Base-by-base conservation (phyloP, 35 echinoderm and acorn worm species). In the Ophiothrix spiculata region DNA sequence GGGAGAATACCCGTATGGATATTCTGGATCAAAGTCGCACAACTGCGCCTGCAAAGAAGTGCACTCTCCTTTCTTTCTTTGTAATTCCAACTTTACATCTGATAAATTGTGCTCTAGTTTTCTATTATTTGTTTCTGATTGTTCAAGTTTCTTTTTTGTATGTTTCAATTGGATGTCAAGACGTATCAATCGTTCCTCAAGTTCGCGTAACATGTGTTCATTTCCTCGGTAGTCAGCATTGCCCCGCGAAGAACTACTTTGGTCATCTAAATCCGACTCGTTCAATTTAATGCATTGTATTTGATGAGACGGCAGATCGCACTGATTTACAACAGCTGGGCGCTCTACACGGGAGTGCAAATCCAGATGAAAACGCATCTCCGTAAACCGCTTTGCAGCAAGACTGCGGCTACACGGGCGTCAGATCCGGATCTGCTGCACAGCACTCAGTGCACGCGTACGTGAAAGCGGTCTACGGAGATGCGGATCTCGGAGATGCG, bases 101-200 rank as follows among this genome's bases (percentile, higher is more conserved):
- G 76, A 81, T 17, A 98, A 60, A 77, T 98, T 89, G 25, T 87
- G 77, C 38, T 91, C 89, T 1, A 94, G 86, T 85, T 85, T 87
- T 6, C 86, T 60, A 42, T 93, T 93, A 34, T 83, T 82, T n/a
- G 84, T 74, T 64, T 91, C 79, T n/a, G 88, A 89, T 80, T 76
- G 81, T 28, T 98, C 90, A 46, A 98, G 40, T 38, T 93, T 86
- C 86, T 89, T 94, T 36, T 86, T 93, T 36, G 80, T 86, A 33
- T 89, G 88, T 80, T 98, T 91, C 19, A 98, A 79, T 37, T 98
- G 88, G 33, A 94, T 75, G 76, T 98, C 95, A 0, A 88, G 76
- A 15, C 33, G 42, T 69, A 38, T 46, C 1, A 97, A 35, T 41
- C 85, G 82, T 25, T 73, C 74, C 49, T 87, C 90, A 15, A 95